Conservation (phyloP, 2,888 invertebrate genomes). For the Eupelmus urozonus region DNA sequence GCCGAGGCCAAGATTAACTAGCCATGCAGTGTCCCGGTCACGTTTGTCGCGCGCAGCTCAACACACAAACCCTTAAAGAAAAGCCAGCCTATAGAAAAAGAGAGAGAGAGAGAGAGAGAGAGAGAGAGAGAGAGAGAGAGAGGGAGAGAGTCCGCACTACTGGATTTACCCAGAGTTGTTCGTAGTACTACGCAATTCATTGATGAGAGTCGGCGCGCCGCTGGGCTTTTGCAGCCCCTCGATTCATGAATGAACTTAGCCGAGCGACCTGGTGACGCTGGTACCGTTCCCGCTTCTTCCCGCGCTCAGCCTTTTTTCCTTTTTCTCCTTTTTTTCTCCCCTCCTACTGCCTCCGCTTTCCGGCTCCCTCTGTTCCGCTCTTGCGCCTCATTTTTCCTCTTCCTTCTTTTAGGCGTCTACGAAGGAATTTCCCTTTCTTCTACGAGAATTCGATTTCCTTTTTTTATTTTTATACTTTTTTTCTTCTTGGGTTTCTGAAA, state of each 20-base stretch:
- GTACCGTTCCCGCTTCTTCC: constrained; percentile 28
- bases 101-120: no score
- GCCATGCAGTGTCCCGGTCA: constrained; percentile 23
- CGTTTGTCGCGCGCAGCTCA: constrained; percentile 21
- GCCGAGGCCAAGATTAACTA: constrained; percentile 5
- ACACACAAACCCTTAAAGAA: neutral
- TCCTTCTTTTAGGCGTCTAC: no score
- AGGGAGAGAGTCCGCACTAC: no score
- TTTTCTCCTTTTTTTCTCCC: neutral
- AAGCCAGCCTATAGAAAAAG: neutral
- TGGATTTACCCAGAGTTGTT: no score
- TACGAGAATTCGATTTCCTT: neutral
- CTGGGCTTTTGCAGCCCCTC: constrained; percentile 63
- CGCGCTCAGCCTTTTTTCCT: neutral
- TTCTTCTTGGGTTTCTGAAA: neutral
- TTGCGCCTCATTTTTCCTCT: neutral
- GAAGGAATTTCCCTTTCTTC: neutral
- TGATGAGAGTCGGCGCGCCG: constrained; percentile 65
- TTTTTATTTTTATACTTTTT: neutral
- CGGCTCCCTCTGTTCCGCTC: neutral
- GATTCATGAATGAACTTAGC: neutral
- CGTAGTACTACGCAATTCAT: constrained; percentile 73
- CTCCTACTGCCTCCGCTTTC: neutral
- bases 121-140: no score
- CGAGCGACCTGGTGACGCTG: constrained; percentile 9